Base-by-base conservation (phyloP, 1,140 invertebrate species). In the Saccostrea echinata region DNA sequence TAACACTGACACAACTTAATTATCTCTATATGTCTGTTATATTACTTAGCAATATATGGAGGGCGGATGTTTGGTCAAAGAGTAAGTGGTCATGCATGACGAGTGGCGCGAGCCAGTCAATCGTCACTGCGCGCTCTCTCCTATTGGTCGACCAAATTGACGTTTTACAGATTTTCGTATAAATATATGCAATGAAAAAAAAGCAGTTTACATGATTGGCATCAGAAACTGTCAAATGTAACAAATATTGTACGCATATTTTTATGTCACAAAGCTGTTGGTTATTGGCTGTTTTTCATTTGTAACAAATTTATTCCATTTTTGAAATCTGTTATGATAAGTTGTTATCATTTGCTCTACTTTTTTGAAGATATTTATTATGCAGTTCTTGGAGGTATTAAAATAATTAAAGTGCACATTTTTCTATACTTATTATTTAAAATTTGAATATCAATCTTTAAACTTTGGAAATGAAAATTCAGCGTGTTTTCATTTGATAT, bases 81-180 rank as follows among this genome's bases (percentile, higher is more conserved):
- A 71, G 68, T 13, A 24, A 16, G 27, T 71, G 68, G 68, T 71
- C 68, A 71, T 71, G 68, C 68, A 71, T 71, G 68, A 71, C 68
- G 30, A 71, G 12, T 27, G 68, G 68, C 68, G 16, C 24, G 30
- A 30, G 68, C 27, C 27, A 71, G 27, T 71, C 68, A 71, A 8
- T 24, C 68, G 68, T 71, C 68, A 71, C 24, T 71, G 68, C 68
- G 27, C 27, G 68, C 9, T 71, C 9, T 71, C 68, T 71, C 4
- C 30, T 0, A 71, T 71, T 71, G 68, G 68, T 16, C 13, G 27
- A 27, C 1, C 13, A 13, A 12, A 11, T 30, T 9, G 16, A 71
- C 68, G n/a, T 71, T 13, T 71, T 12, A 71, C 24, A 57, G 55
- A 21, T 57, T 57, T 57, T 57, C 16, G 12, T 18, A 16, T 57